These are phyloP conservation scores for Ypsolopha scabrella DNA, from an alignment of 2,888 invertebrate genomes.

Conservation along the genomic window DNA sequence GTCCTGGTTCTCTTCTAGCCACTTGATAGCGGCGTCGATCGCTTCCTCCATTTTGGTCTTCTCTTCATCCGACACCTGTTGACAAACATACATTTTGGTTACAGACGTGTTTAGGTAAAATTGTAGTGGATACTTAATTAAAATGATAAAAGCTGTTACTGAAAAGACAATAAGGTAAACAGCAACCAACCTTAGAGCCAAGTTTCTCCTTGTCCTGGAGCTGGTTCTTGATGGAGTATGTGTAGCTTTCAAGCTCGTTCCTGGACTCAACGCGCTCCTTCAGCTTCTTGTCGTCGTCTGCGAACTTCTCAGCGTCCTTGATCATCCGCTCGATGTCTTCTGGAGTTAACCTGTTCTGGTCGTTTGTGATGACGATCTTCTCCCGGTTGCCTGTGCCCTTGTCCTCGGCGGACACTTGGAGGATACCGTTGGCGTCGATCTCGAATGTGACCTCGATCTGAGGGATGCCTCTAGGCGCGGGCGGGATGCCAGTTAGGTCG, in stretches of 20 bases:
- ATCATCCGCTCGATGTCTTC: conserved; percentile 99
- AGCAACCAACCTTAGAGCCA: conserved; percentile 80
- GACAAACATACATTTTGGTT: conserved; percentile 12
- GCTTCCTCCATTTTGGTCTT: conserved; percentile 95
- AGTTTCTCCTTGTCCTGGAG: conserved; percentile 96
- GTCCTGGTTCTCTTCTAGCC: conserved; percentile 96
- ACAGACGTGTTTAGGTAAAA: not conserved
- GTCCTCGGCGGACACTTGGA: conserved; percentile 98
- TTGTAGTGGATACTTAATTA: not conserved
- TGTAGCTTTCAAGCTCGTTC: conserved; percentile 97
- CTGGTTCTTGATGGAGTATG: conserved; percentile 98
- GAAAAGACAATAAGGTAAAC: too few species aligned
- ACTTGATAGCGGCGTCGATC: conserved; percentile 97
- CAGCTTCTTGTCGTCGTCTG: conserved; percentile 97
- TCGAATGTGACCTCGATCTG: conserved; percentile 96
- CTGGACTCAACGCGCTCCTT: conserved; percentile 96
- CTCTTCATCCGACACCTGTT: conserved; percentile 81
- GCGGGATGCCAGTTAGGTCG: conserved; percentile 96
- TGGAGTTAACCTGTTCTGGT: conserved; percentile 95
- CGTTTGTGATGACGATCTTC: conserved; percentile 99
- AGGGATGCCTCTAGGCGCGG: conserved; percentile 92
- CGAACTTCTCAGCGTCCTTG: conserved; percentile 98
- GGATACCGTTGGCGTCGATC: conserved; percentile 94
- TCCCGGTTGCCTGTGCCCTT: conserved; percentile 99
- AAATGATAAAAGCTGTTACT: too few species aligned